Base-by-base conservation (phyloP, 1,140 invertebrate species). In the Phortica variegata region DNA sequence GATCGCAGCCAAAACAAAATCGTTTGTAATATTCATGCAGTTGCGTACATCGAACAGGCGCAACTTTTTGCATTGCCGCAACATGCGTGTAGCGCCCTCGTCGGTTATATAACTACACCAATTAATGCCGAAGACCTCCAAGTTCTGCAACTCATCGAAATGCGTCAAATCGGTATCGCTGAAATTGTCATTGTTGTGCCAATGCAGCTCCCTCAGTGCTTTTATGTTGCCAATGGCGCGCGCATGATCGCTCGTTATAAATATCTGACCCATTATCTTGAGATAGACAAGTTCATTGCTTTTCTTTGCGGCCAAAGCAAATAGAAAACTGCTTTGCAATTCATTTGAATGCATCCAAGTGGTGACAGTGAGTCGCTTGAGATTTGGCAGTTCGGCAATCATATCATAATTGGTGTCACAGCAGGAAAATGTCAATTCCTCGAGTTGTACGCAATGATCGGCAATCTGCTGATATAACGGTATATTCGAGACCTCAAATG, bases 401-500 rank as follows among this genome's bases (percentile, higher is more conserved):
- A 63, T 41, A 34, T 69, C 65, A n/a, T 63, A 68, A 16, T 60
- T 58, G 4, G 58, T 34, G 12, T 69, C 65, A 10, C 65, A 58
- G 12, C 65, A 57, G 6, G 65, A 69, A 15, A 68, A 68, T 5
- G 43, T 37, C 0, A 68, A 40, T 15, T 68, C 65, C 38, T 60
- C 60, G 17, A 68, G 29, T 5, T 69, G 12, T 12, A 33, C 16
- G 26, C 63, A 68, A 8, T 40, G 43, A 3, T 69, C 60, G 26
- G 65, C 49, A n/a, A 68, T 63, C 38, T 69, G 63, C 12, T 58
- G 44, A 19, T 68, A 66, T 6, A 66, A 18, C n/a, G 60, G 60
- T 16, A 60, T 50, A 38, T 59, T 60, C 63, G 62, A 60, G 3
- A 68, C 65, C 43, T 68, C 63, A n/a, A 66, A 66, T 13, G 65